These are phyloP conservation scores for Plestiodon gilberti DNA, from an alignment of 2,113 vertebrate genomes.

Conservation along the genomic window DNA sequence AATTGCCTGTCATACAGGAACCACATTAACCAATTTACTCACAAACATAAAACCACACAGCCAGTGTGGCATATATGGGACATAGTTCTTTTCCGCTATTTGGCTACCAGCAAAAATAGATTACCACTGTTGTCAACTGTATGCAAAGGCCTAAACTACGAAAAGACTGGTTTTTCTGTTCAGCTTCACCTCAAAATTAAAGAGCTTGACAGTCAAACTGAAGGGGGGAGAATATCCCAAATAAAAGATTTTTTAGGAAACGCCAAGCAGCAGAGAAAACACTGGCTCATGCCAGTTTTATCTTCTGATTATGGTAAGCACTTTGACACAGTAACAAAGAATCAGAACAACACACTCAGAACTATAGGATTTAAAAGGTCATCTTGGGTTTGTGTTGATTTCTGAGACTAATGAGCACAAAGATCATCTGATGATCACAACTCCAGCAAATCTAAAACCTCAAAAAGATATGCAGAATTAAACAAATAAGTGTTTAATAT, in stretches of 20 bases:
- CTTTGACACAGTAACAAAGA: neutral
- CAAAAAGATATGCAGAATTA: neutral
- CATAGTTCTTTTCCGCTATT: neutral
- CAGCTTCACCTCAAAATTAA: neutral
- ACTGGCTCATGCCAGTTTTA: neutral
- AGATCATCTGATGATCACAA: neutral
- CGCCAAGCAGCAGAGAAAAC: neutral
- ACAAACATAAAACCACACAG: neutral
- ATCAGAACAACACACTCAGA: neutral
- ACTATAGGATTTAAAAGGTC: neutral
- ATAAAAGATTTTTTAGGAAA: neutral
- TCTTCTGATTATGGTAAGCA: neutral
- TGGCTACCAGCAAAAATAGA: neutral
- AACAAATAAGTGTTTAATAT: neutral
- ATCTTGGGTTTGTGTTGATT: constrained; percentile 35
- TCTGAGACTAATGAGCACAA: constrained; percentile 35
- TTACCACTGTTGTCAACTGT: neutral
- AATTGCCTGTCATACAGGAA: neutral
- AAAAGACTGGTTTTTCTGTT: neutral
- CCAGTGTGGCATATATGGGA: no score
- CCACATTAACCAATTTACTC: neutral
- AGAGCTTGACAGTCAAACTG: neutral
- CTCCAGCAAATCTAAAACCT: neutral
- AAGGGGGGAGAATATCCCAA: neutral
- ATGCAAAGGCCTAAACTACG: neutral